Percentiles rank a stretch among this genome's conserved stretches.
These are phyloP conservation scores for Lumbricus terrestris DNA, from an alignment of 2,888 invertebrate genomes.

Conservation along the genomic window DNA sequence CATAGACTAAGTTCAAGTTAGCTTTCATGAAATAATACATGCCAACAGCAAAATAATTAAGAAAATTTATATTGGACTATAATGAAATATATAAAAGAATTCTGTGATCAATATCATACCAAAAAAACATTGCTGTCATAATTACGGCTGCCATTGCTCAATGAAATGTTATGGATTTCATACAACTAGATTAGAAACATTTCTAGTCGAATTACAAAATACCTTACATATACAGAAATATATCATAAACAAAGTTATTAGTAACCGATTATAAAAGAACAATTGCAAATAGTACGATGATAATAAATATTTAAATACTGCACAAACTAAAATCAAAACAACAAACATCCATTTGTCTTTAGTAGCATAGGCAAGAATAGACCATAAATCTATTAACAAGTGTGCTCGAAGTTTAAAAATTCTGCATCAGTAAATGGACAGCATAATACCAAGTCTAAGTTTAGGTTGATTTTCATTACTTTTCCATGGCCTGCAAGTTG, in stretches of 20 bases:
- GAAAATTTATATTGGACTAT: not conserved
- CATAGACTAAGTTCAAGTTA: not conserved
- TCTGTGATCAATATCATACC: not conserved
- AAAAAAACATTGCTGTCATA: not conserved
- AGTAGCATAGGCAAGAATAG: not conserved
- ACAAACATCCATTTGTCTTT: not conserved
- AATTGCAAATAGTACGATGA: not conserved
- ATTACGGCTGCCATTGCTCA: not conserved
- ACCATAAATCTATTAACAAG: not conserved
- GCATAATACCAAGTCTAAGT: not conserved
- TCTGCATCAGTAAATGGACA: not conserved
- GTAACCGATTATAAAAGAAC: not conserved
- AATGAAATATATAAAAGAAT: not conserved
- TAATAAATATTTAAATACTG: not conserved
- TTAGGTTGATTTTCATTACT: not conserved
- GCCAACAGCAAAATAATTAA: not conserved
- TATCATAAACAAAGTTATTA: not conserved
- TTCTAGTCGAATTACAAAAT: not conserved
- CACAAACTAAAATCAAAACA: not conserved
- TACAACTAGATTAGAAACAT: not conserved
- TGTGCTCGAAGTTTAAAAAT: not conserved
- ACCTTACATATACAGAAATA: not conserved
- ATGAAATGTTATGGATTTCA: not conserved
- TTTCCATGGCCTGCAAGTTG: not conserved
- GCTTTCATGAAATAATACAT: not conserved